Base-by-base conservation (phyloP, 37 sponge, comb jelly and placozoan genomes). In the Eunapius fragilis region DNA sequence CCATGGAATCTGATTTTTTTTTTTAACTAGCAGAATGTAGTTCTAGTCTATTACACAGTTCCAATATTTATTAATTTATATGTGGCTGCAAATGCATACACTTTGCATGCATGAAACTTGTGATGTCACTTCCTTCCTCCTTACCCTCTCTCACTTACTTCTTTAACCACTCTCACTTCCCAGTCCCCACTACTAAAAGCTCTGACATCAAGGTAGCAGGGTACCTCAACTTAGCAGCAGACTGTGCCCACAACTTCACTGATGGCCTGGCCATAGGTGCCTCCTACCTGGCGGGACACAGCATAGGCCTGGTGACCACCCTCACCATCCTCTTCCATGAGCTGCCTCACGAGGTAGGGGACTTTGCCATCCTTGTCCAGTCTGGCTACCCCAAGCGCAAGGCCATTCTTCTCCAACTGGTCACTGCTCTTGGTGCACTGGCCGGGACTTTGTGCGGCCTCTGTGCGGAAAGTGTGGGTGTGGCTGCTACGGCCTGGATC, bases 331-430 rank as follows among this genome's bases (percentile, higher is more conserved):
- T 98, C 17, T 77, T 98, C 13, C 98, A 98, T 77, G 98, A 98
- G 48, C 84, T 98, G 19, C 98, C 98, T 24, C 98, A 98, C 74
- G 98, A 98, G 86, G 91, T 98, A 26, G 98, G 98, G 33, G 98
- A 98, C 84, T 98, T 98, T 92, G 98, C 98, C 27, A 98, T 98
- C 82, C 95, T 98, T 2, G 76, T 98, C 28, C 98, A 96, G 75
- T 96, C 97, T 0, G 98, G 98, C 23, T 94, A 78, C 86, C 75
- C 96, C 77, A 96, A 96, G 76, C 77, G 79, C 35, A 88, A 75
- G 70, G 98, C 96, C 45, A 98, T 96, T 94, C n/a, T 86, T 23
- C 84, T 98, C n/a, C 98, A 98, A 82, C 85, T 98, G 49, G 78
- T 82, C 28, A 98, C 98, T 2, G 98, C 98, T 0, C 73, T 93